Evolutionary conservation across 2,113 vertebrate genomes (phyloP).

Genomic region (Lutjanus erythropterus): DNA sequence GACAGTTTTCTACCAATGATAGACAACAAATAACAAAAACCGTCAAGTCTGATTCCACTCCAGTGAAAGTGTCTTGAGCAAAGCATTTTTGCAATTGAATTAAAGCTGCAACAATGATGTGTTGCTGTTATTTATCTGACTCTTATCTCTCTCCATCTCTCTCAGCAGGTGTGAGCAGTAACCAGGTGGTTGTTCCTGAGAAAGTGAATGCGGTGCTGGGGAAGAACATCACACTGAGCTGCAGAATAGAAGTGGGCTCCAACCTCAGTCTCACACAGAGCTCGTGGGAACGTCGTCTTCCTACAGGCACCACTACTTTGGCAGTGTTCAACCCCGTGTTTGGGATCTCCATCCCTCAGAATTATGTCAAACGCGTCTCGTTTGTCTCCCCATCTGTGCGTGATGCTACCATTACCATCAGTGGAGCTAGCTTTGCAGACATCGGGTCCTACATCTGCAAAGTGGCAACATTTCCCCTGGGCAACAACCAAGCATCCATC

Average conservation of each 20-base stretch:
- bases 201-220: slow-evolving; percentile 92
- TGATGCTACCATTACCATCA: slow-evolving; percentile 92
- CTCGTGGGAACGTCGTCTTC: slow-evolving; percentile 93
- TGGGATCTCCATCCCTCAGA: slow-evolving; percentile 90
- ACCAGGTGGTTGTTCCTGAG: slow-evolving; percentile 90
- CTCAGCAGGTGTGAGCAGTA: slow-evolving; percentile 89
- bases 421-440: slow-evolving; percentile 91
- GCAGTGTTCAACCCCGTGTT: slow-evolving; percentile 94
- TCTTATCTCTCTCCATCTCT: slow-evolving; percentile 36
- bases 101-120: slow-evolving; percentile 5
- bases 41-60: slow-evolving; percentile 19
- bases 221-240: slow-evolving; percentile 93
- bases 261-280: slow-evolving; percentile 94
- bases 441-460: slow-evolving; percentile 94
- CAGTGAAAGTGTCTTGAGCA: neutral
- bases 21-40: slow-evolving; percentile 15
- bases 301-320: slow-evolving; percentile 89
- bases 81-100: slow-evolving; percentile 10
- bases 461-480: slow-evolving; percentile 95
- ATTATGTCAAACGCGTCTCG: slow-evolving; percentile 89
- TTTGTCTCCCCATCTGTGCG: slow-evolving; percentile 91
- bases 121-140: slow-evolving; percentile 19
- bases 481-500: slow-evolving; percentile 92
- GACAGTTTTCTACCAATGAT: neutral
- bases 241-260: slow-evolving; percentile 88